Base-by-base conservation (phyloP, 2,113 vertebrate species). In the Trogon melanurus region DNA sequence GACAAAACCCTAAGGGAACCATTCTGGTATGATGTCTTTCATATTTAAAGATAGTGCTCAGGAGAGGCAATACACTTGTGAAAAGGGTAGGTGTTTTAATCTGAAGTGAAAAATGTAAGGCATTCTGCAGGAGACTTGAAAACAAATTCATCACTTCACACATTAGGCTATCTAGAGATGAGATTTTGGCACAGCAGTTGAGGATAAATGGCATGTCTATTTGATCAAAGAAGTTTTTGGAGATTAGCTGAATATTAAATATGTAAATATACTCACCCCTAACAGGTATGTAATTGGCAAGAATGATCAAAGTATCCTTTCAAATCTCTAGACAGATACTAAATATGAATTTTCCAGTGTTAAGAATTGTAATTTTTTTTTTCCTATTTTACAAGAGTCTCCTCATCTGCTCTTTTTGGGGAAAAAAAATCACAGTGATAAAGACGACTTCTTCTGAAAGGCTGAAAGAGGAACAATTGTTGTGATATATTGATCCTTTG, bases 131-230 rank as follows among this genome's bases (percentile, higher is more conserved):
- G 57, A 95, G 72, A 75, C 90, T 90, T 91, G 80, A 91, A 95
- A 96, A 95, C 90, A 96, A 96, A 96, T 96, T 94, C 61, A 69
- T 96, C 85, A 86, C 69, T 96, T 96, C 95, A 93, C 95, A 96
- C 96, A 89, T 96, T 79, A 96, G 88, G 76, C 91, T 94, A 95
- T 94, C 90, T 92, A 91, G 86, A 92, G 95, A 95, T 86, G 73
- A 96, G 75, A 93, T 88, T 95, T 81, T 93, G 79, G 95, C 85
- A 92, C 72, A 88, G 75, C 2, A 6, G 89, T 93, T 72, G 65
- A 91, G 82, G 65, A 92, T 93, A 95, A 96, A 95, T 84, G 45
- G 79, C 93, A 81, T 67, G 26, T 89, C 72, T 95, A 5, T 80
- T 91, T 94, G 91, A 94, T 96, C 88, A 93, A 91, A 91, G 69